Evolutionary conservation across 2,113 vertebrate genomes (phyloP), one percentile per base, ranked within the genome.

Genomic region (Porphyrio hochstetteri): DNA sequence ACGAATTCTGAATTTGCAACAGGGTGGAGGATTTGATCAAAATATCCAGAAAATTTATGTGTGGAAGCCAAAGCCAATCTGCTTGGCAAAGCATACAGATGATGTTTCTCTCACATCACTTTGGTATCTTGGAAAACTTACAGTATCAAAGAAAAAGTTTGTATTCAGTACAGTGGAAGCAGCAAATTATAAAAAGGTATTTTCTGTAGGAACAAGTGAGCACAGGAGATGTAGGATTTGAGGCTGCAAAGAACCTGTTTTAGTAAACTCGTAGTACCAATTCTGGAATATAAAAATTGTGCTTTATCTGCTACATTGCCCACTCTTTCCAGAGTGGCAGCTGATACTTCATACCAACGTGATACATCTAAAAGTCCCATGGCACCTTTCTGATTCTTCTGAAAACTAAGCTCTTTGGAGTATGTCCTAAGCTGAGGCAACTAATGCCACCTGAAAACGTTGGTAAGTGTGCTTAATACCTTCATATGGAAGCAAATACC

Each of bases 41-140:
- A 98, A 97, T 91, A 87, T 94, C 38, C 60, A 97, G 93, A 97
- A 97, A 97, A 97, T 95, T 82, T 88, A 97, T 90, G 46, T 81
- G 81, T 48, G 89, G 92, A 90, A 96, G 92, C 84, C 87, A 97
- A 98, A 97, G 95, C 91, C 90, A 96, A 96, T 96, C 80, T 91
- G 74, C 97, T 93, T 98, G 95, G 94, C 92, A 97, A 97, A 87
- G 86, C 69, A 72, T 17, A 33, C 48, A 95, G 91, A 93, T 87
- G 93, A 95, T 86, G 44, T 92, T 97, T 93, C 63, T 95, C 75
- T 96, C 91, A 75, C 80, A 95, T 83, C 42, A 50, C 70, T 97
- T 93, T 92, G 90, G 90, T 97, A 97, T 97, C 96, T 97, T 96
- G 85, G 88, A 96, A 81, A 92, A 52, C 85, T 84, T 82, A 86